Percentiles rank a stretch among this genome's conserved stretches.
Conservation (phyloP, 2,797 vertebrate species). For the Enteromius trimaculatus region DNA sequence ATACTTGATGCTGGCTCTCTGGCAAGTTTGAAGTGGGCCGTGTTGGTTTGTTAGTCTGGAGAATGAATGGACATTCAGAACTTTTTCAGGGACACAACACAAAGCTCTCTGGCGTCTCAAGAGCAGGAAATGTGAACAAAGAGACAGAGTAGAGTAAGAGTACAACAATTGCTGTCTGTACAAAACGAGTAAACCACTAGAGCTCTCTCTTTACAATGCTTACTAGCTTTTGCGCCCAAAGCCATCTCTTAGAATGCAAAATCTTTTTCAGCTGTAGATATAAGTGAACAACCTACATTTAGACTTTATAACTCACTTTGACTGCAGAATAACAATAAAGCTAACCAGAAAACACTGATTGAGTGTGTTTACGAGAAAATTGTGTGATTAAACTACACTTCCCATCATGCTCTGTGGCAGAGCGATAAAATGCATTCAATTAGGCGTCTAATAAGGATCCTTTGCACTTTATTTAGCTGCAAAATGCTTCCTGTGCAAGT, state of each 20-base stretch:
- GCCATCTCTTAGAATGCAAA: not conserved
- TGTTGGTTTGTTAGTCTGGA: constrained; percentile 36
- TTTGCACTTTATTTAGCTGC: not conserved
- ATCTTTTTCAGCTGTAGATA: not conserved
- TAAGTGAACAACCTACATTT: not conserved
- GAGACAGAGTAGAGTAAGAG: constrained; percentile 23
- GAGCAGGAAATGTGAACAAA: constrained; percentile 44
- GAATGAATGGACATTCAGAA: constrained; percentile 37
- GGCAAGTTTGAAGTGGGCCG: not conserved
- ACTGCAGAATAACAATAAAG: not conserved
- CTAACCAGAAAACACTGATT: not conserved
- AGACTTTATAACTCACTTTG: not conserved
- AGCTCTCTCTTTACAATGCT: constrained; percentile 1
- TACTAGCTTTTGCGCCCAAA: constrained; percentile 1
- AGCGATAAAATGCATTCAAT: not conserved
- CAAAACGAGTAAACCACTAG: constrained; percentile 20
- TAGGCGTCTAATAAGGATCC: not conserved
- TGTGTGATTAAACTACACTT: constrained; percentile 3
- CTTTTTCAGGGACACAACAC: constrained; percentile 40
- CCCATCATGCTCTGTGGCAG: not conserved
- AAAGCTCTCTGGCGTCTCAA: constrained; percentile 38
- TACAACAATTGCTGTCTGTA: not conserved
- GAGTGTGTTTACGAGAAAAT: not conserved
- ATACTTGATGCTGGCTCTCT: too few relatives aligned
- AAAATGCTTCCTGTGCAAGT: not conserved